These are phyloP conservation scores for Diorhabda carinulata DNA, from an alignment of 1,140 invertebrate species.

Conservation along the genomic window DNA sequence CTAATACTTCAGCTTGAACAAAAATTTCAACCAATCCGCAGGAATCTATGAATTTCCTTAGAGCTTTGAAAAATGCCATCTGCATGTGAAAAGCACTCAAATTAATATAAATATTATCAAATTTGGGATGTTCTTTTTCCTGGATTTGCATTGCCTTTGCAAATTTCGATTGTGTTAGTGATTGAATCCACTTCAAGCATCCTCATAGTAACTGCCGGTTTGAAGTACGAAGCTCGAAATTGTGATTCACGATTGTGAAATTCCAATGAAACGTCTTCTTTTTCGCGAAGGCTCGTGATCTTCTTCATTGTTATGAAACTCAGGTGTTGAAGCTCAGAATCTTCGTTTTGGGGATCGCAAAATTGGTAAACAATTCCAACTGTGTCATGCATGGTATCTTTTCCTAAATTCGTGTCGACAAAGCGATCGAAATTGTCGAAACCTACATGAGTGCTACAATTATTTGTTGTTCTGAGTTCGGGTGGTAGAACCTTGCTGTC, in stretches of 20 bases:
- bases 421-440: too few relatives aligned
- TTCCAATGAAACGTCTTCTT: constrained; percentile 31
- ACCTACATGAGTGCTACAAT: constrained; percentile 41
- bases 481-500: constrained; percentile 28
- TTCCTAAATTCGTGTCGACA: constrained; percentile 47
- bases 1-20: constrained; percentile 41
- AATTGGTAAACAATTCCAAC: constrained; percentile 43
- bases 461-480: constrained; percentile 25
- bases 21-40: constrained; percentile 43
- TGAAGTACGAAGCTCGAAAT: constrained; percentile 6
- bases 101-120: constrained; percentile 30
- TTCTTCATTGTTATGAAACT: constrained; percentile 10
- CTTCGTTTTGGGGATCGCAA: constrained; percentile 5
- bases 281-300: constrained; percentile 19
- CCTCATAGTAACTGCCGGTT: constrained; percentile 12
- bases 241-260: constrained; percentile 18
- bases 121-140: constrained; percentile 35
- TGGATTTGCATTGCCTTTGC: constrained; percentile 43
- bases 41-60: constrained; percentile 45
- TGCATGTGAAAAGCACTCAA: constrained; percentile 46
- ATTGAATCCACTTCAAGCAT: constrained; percentile 17
- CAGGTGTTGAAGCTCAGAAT: constrained; percentile 15
- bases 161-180: constrained; percentile 13
- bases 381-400: constrained; percentile 50
- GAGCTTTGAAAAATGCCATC: constrained; percentile 47